Percentiles rank a stretch among this genome's conserved stretches.
Evolutionary conservation across 1,140 invertebrate species (phyloP).

Genomic region (Plutomurus gul): DNA sequence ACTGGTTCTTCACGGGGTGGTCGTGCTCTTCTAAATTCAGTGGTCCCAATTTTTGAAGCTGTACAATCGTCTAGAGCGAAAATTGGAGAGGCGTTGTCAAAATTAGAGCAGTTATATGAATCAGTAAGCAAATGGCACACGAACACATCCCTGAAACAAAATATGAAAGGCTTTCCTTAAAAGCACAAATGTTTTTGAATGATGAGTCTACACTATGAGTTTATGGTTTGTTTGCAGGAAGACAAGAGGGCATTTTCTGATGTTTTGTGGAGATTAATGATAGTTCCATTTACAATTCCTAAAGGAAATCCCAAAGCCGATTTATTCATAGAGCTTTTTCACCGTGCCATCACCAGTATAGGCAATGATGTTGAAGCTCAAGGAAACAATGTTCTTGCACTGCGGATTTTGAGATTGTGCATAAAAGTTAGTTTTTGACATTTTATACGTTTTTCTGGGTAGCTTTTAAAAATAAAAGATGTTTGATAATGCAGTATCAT

Average conservation of each 20-base stretch:
- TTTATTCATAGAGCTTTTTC: not conserved
- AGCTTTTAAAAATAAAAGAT: not conserved
- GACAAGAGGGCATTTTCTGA: not conserved
- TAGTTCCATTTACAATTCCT: not conserved
- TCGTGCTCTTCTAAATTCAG: not conserved
- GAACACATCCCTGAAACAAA: not conserved
- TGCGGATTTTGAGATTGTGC: not conserved
- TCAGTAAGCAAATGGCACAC: not conserved
- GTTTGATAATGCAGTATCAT: not conserved
- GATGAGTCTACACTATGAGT: too few relatives aligned
- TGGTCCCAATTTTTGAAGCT: not conserved
- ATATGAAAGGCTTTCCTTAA: not conserved
- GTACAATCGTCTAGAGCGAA: not conserved
- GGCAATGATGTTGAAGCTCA: not conserved
- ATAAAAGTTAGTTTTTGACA: too few relatives aligned
- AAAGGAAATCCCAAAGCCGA: not conserved
- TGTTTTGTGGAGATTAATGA: not conserved
- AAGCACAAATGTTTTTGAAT: not conserved
- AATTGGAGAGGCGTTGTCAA: not conserved
- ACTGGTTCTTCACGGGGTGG: not conserved
- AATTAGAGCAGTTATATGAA: not conserved
- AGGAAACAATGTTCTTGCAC: not conserved
- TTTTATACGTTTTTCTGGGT: not conserved
- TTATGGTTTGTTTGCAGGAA: too few relatives aligned
- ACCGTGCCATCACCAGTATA: not conserved